Evolutionary conservation across 2,113 vertebrate genomes (phyloP), one percentile per base, ranked within the genome.

Genomic region (Notarius lentiginosus): DNA sequence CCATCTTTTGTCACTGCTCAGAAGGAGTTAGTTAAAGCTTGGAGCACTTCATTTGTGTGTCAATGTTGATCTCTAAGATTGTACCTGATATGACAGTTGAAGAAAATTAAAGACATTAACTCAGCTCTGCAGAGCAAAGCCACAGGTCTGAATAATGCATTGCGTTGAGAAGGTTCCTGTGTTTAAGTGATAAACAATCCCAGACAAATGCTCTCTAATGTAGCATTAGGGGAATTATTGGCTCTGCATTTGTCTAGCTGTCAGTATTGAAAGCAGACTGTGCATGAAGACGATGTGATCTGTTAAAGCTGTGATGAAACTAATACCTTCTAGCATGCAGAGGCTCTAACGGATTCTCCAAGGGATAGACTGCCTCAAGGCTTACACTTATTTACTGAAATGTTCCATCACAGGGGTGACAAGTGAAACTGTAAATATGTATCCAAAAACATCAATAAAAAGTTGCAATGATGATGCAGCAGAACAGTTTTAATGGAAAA

Each of bases 41-140:
- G 87, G 79, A 89, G 90, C 82, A 84, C 80, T 88, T 88, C 6
- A 56, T 80, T 84, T 76, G 63, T 82, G 83, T 85, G 80, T 81
- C 88, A 88, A 85, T 88, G 86, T 90, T 83, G 82, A 89, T 92
- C 91, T 91, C 65, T 83, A 89, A 81, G 79, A 81, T 81, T 70
- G 55, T 84, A 88, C 90, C 88, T 89, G 86, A 90, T 88, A 83
- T 90, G 89, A 90, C 91, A 89, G 86, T 63, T 76, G 83, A 84
- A 84, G 91, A 88, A 90, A 91, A 93, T 92, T 81, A 91, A 92
- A 91, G 87, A 90, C 72, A 84, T 87, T 83, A 76, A 60, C 90
- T 88, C 56, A 79, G 80, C 80, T 24, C 73, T 27, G 63, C 83
- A 88, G 88, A 88, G 89, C 81, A 60, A 91, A 91, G 68, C 83